Conservation (phyloP, 1,140 invertebrate species). For the Meteorus sp. region DNA sequence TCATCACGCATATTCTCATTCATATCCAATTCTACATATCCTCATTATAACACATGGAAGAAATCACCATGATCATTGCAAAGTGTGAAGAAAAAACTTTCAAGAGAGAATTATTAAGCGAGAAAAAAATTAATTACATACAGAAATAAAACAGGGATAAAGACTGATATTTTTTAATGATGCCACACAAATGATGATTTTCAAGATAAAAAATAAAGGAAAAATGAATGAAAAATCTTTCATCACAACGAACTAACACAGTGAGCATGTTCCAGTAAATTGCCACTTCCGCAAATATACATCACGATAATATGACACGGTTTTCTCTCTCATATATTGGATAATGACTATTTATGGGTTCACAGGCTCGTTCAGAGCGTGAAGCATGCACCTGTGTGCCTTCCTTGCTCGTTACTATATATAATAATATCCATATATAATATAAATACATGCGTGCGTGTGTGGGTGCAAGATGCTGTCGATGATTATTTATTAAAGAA, state of each 20-base stretch:
- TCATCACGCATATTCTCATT: not conserved
- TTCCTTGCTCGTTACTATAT: too few relatives aligned
- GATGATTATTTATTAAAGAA: slow-evolving; percentile 17
- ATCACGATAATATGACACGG: slow-evolving; percentile 18
- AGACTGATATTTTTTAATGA: too few relatives aligned
- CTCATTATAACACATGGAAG: not conserved
- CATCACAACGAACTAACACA: too few relatives aligned
- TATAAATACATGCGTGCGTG: slow-evolving; percentile 1
- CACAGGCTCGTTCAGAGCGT: slow-evolving; percentile 15
- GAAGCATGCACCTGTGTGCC: slow-evolving; percentile 8
- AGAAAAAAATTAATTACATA: too few relatives aligned
- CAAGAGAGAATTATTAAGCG: too few relatives aligned
- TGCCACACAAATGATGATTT: too few relatives aligned
- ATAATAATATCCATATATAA: too few relatives aligned
- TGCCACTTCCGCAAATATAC: slow-evolving; percentile 2
- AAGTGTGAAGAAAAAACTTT: slow-evolving; percentile 18
- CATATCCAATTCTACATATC: not conserved
- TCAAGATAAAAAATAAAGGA: too few relatives aligned
- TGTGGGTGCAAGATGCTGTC: slow-evolving; percentile 4
- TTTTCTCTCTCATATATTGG: too few relatives aligned
- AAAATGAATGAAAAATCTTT: too few relatives aligned
- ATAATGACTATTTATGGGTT: slow-evolving; percentile 21
- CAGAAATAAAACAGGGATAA: too few relatives aligned
- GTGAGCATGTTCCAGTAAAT: not conserved
- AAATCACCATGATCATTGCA: not conserved